A percentile compares a stretch with the other conserved stretches of the same genome.
Conservation (phyloP, 2,113 vertebrate species). For the Indicator maculatus region DNA sequence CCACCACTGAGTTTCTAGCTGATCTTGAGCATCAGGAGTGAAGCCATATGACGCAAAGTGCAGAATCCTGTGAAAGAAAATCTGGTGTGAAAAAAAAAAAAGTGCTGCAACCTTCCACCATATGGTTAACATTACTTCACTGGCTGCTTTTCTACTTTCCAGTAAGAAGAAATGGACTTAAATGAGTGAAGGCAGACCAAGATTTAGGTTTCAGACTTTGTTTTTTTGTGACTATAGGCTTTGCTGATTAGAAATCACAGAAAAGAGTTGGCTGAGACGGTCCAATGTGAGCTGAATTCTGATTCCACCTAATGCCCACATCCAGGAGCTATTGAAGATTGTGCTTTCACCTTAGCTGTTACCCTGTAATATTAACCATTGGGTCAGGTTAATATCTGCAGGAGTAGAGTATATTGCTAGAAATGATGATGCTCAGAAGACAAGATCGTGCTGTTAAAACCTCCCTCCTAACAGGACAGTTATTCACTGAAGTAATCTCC, state of each 20-base stretch:
- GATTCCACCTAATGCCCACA: neutral
- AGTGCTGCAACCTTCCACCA: neutral
- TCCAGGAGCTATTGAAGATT: neutral
- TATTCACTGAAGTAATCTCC: neutral
- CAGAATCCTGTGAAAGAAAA: constrained; percentile 42
- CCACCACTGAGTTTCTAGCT: neutral
- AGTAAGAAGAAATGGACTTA: neutral
- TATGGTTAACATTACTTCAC: neutral
- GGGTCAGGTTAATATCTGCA: neutral
- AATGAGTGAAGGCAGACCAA: neutral
- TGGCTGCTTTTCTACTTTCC: neutral
- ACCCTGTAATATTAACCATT: neutral
- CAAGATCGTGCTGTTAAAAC: neutral
- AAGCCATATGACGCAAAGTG: neutral
- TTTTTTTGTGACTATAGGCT: neutral
- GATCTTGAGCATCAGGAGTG: constrained; percentile 3
- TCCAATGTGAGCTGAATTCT: neutral
- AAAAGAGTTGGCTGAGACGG: neutral
- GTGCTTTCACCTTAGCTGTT: neutral
- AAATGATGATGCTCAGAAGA: neutral
- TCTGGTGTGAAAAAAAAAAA: neutral
- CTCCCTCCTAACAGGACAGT: neutral
- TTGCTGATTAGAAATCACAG: neutral
- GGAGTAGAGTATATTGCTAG: neutral
- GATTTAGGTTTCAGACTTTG: neutral